Base-by-base conservation (phyloP, 2,888 invertebrate species). In the Drosophila acutilabella region DNA sequence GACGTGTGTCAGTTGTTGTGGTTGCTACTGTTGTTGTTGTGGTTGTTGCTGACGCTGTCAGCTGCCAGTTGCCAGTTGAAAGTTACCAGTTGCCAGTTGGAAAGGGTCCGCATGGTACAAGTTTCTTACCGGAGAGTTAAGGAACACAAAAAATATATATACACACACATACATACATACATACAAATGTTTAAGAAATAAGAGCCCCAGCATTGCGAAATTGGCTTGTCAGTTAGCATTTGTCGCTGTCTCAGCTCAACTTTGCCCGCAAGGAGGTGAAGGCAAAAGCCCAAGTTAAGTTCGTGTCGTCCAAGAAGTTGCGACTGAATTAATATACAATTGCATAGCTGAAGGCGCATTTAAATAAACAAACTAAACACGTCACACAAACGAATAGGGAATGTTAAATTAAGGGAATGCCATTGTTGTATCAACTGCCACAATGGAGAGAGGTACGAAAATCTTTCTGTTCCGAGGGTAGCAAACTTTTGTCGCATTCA, bases 171-270 rank as follows among this genome's bases (percentile, higher is more conserved):
- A 33, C 8, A 33, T 2, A 33, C 8, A 33, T 7, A 33, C 11
- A 33, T 11, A 33, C 8, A 5, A 36, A 11, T 36, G 13, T 13
- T 13, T 36, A 36, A 11, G 36, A 36, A 36, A 36, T 36, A 36
- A 36, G 36, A 13, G 42, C 68, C 66, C 61, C 53, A 56, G 74
- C 50, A 66, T 62, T 82, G 81, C 80, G 79, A 86, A 89, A 89
- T 89, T 86, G 84, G 84, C 86, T 81, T 89, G 86, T 86, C 89
- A 86, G 89, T 81, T 86, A 81, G 78, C 89, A 89, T 89, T 86
- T 86, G 89, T 88, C 84, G 88, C 74, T 86, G 86, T 80, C 76
- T 65, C 74, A 38, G 60, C 58, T 66, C 74, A 76, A 73, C 75
- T 78, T 65, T 73, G 67, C 72, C 68, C 66, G 68, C 62, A 69